Percentiles rank a stretch among this genome's conserved stretches.
These are phyloP conservation scores for Xestia xanthographa DNA, from an alignment of 2,888 invertebrate genomes.

Conservation along the genomic window DNA sequence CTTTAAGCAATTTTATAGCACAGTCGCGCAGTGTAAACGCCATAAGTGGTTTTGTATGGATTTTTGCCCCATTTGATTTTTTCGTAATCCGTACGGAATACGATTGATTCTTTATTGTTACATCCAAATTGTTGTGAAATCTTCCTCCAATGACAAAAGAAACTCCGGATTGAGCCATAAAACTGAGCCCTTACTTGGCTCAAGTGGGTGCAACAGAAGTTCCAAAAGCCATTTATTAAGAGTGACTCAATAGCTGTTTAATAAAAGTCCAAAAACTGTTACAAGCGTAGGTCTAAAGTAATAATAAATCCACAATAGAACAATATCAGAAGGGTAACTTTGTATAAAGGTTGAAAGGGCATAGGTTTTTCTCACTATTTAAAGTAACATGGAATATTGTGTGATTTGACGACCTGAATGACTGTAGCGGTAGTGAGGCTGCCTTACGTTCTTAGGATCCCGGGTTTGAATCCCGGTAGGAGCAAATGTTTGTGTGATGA, in stretches of 20 bases:
- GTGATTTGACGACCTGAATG: no score
- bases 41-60: constrained; percentile 13
- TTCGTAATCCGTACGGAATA: neutral
- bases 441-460: no score
- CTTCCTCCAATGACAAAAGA: constrained; percentile 18
- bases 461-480: no score
- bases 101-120: constrained; percentile 6
- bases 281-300: constrained; percentile 66
- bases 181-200: constrained; percentile 29
- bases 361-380: neutral
- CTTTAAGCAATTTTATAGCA: constrained; percentile 25
- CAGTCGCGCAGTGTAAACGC: neutral
- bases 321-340: constrained; percentile 13
- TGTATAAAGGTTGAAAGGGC: no score
- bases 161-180: constrained; percentile 47
- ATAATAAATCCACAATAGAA: constrained; percentile 2
- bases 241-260: constrained; percentile 49
- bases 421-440: no score
- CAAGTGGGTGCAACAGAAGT: constrained; percentile 53
- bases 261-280: constrained; percentile 66
- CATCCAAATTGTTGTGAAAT: constrained; percentile 31
- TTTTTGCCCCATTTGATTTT: constrained; percentile 2
- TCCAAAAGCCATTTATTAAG: constrained; percentile 39
- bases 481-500: no score
- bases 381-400: neutral